phyloP scores from a whole-genome alignment of 2,797 vertebrate species.

The Nyctibius grandis region DNA sequence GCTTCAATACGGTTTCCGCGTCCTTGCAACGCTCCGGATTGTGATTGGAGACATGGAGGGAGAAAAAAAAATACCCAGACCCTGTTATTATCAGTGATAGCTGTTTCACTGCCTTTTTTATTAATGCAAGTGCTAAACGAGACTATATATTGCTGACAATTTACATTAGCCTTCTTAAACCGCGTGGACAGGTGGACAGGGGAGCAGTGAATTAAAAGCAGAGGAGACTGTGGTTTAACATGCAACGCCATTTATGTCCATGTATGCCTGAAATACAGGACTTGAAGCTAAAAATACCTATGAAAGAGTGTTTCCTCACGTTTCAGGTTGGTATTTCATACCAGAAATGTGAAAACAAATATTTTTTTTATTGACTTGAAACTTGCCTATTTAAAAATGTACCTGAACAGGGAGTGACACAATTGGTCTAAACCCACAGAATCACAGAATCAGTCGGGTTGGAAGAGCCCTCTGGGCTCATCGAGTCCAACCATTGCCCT shows the following conservation, averaged over 20 bases:
- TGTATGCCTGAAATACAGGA: background rate
- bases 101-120: background rate
- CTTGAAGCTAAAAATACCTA: background rate
- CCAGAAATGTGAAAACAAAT: background rate
- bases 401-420: background rate
- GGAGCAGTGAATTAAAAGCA: background rate
- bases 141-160: background rate
- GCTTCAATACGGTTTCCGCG: background rate
- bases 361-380: background rate
- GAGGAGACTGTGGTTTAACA: background rate
- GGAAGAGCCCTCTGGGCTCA: too few relatives aligned
- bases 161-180: background rate
- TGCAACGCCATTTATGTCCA: background rate
- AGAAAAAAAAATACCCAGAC: too few relatives aligned
- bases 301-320: background rate
- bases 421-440: background rate
- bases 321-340: background rate
- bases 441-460: too few relatives aligned
- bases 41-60: background rate
- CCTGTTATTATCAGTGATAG: background rate
- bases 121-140: slow-evolving; percentile 12
- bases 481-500: too few relatives aligned
- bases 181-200: background rate
- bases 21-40: background rate
- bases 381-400: background rate